Conservation (phyloP, 2,797 vertebrate species). For the Rallus crepitans region DNA sequence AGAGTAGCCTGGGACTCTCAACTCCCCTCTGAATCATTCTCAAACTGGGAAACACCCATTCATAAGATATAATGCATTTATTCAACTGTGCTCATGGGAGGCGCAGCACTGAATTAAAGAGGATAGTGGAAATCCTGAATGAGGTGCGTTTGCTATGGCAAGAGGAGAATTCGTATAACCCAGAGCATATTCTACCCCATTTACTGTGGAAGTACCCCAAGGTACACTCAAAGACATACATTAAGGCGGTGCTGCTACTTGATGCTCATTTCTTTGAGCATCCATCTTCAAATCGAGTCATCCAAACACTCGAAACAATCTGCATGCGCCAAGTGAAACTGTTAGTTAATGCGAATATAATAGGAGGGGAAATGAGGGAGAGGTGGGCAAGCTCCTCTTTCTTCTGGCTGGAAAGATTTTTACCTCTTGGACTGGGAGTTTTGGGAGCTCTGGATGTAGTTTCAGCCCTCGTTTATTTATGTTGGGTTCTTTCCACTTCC, state of each 20-base stretch:
- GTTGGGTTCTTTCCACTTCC: neutral
- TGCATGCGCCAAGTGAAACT: neutral
- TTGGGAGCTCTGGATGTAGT: neutral
- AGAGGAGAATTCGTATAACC: neutral
- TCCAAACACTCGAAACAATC: neutral
- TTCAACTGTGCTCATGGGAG: neutral
- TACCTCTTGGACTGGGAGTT: neutral
- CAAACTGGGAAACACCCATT: neutral
- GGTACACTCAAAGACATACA: neutral
- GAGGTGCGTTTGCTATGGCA: constrained; percentile 1
- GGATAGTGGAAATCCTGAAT: neutral
- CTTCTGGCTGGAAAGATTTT: neutral
- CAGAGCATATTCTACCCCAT: neutral
- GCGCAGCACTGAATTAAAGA: neutral
- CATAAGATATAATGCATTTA: neutral
- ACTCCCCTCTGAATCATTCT: neutral
- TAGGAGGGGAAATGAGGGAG: neutral
- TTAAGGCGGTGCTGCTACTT: neutral
- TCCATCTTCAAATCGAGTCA: neutral
- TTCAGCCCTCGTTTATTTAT: constrained; percentile 18
- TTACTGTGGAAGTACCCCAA: constrained; percentile 7
- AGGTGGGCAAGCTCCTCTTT: neutral
- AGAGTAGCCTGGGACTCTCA: neutral
- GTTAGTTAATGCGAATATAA: neutral
- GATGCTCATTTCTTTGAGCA: neutral